Evolutionary conservation across 2,797 vertebrate species (phyloP), one percentile per base, ranked within the genome.

Genomic region (Gambelia wislizenii): DNA sequence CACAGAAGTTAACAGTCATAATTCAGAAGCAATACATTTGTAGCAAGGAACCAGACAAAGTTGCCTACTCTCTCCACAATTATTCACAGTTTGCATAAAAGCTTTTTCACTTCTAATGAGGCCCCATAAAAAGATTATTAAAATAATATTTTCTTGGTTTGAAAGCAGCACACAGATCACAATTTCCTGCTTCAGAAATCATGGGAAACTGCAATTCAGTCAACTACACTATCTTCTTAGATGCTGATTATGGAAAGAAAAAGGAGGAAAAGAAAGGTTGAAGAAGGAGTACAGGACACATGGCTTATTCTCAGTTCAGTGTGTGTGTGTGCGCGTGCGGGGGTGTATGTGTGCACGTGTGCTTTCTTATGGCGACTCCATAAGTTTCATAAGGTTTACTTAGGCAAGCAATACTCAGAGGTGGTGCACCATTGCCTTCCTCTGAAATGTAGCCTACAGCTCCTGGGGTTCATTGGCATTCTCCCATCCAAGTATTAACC

Each of bases 1-100:
- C 9, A 79, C 27, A 67, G 36, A 33, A 72, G n/a, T 52, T n/a
- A 69, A 33, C 44, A 18, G 67, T 30, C 70, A 83, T n/a, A 49
- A 83, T 47, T 72, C 67, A 84, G 64, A 70, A 83, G 39, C 61
- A 83, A 67, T 83, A 67, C 44, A 49, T 83, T 30, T 69, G 7
- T 64, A 69, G 33, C 14, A 64, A 70, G 2, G 18, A 22, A 49
- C 64, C 64, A 70, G 61, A 49, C 33, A 83, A 69, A 14, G 25
- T 64, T 39, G 54, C 6, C 39, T 5, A 47, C 61, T 70, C 72
- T 72, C 47, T 70, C 9, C 67, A 22, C 3, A 70, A 27, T 49
- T 36, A 52, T 52, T 52, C 44, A 30, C 30, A 36, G 7, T 25
- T 72, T 36, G 39, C 33, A 72, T 49, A 36, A 44, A 14, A 22